phyloP scores from a whole-genome alignment of 1,140 invertebrate species.

The Dryas iulia region DNA sequence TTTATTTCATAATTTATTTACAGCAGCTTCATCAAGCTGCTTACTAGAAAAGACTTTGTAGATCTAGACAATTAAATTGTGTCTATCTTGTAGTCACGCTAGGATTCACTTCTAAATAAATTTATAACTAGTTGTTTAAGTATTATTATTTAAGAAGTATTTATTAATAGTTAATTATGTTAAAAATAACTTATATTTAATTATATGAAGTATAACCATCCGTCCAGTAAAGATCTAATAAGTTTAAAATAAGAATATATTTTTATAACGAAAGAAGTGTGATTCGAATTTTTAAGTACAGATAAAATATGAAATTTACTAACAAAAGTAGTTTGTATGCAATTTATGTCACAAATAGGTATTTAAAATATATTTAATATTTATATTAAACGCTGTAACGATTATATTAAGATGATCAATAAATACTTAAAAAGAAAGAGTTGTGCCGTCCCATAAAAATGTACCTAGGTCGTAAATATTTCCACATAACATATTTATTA shows the following conservation, averaged over 20 bases:
- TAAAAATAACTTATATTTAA: neutral
- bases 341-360: neutral
- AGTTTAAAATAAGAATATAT: neutral
- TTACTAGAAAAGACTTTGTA: neutral
- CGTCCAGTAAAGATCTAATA: neutral
- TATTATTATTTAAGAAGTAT: conserved; percentile 1
- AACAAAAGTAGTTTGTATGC: neutral
- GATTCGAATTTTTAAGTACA: neutral
- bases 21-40: neutral
- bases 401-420: neutral
- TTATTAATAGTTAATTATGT: neutral
- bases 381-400: too few relatives aligned
- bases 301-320: neutral
- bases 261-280: neutral
- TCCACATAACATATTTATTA: neutral
- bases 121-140: neutral
- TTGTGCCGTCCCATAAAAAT: neutral
- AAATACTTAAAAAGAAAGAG: neutral
- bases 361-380: neutral
- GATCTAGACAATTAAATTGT: neutral
- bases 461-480: neutral
- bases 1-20: neutral
- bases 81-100: conserved; percentile 3
- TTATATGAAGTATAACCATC: neutral
- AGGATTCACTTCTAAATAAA: neutral